Conservation (phyloP, 2,888 invertebrate genomes). For the Arge pagana region DNA sequence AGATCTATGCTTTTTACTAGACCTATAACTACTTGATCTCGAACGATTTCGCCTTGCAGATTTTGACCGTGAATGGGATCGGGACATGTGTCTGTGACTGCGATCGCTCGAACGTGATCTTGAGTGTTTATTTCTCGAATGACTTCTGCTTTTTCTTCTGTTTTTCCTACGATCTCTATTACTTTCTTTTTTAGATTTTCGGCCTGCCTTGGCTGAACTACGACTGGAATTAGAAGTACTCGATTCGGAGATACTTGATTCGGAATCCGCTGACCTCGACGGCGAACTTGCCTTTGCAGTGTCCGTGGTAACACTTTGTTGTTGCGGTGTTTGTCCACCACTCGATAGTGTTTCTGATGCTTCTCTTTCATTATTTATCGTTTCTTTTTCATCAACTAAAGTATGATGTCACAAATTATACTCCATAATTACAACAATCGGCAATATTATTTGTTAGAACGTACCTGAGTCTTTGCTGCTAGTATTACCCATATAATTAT, state of each 20-base stretch:
- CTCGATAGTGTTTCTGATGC: slow-evolving; percentile 51
- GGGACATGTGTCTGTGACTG: slow-evolving; percentile 36
- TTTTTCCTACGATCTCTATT: slow-evolving; percentile 24
- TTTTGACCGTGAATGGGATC: slow-evolving; percentile 35
- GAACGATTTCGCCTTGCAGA: slow-evolving; percentile 43
- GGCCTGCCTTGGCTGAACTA: slow-evolving; percentile 25
- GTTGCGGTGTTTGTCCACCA: slow-evolving; percentile 46
- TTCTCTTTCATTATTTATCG: slow-evolving; percentile 53
- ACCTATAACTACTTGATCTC: slow-evolving; percentile 44
- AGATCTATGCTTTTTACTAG: slow-evolving; percentile 38
- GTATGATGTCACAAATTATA: slow-evolving; percentile 35
- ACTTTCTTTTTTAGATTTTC: slow-evolving; percentile 32
- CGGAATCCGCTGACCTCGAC: slow-evolving; percentile 40
- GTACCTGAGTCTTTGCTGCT: slow-evolving; percentile 53
- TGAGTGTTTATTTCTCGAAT: slow-evolving; percentile 11
- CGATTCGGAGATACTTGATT: slow-evolving; percentile 37
- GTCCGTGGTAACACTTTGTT: slow-evolving; percentile 34
- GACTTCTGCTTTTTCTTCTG: slow-evolving; percentile 34
- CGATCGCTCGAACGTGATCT: slow-evolving; percentile 31
- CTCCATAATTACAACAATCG: slow-evolving; percentile 22
- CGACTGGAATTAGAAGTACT: slow-evolving; percentile 38
- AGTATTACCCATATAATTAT: slow-evolving; percentile 55
- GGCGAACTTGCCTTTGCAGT: slow-evolving; percentile 35
- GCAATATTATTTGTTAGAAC: slow-evolving; percentile 34
- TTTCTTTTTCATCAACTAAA: slow-evolving; percentile 56